Evolutionary conservation across 2,888 invertebrate species (phyloP).

Genomic region (Merodon equestris): DNA sequence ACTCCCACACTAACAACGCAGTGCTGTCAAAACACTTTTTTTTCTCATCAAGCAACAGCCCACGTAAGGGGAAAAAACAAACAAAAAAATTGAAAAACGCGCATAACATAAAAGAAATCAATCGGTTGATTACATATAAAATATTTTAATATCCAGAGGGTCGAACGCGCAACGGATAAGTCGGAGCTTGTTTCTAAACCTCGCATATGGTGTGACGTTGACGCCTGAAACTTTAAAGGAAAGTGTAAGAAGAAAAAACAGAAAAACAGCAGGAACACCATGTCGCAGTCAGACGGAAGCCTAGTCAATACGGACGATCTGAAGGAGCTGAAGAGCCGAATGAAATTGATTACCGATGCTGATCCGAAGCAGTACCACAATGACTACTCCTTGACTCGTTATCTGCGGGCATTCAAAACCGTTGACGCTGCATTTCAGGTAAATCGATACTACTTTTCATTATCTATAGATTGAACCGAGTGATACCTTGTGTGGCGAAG

Average conservation of each 20-base stretch:
- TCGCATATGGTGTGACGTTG: constrained; percentile 49
- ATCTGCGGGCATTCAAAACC: constrained; percentile 86
- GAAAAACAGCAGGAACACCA: constrained; percentile 60
- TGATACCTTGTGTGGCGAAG: too few relatives aligned
- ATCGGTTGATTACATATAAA: constrained; percentile 32
- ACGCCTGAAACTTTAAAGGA: neutral
- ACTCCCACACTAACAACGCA: constrained; percentile 23
- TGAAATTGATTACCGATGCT: constrained; percentile 86
- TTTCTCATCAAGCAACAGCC: constrained; percentile 8
- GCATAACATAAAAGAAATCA: constrained; percentile 25
- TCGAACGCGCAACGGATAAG: constrained; percentile 5
- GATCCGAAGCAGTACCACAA: constrained; percentile 88
- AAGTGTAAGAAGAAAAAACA: constrained; percentile 20
- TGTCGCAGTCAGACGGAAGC: constrained; percentile 76
- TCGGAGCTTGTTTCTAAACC: constrained; percentile 3
- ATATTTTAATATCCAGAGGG: constrained; percentile 4
- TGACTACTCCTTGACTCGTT: constrained; percentile 85
- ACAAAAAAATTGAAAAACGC: too few relatives aligned
- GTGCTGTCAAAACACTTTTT: constrained; percentile 50
- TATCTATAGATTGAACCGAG: neutral
- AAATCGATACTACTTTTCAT: constrained; percentile 68
- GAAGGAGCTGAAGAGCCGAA: constrained; percentile 84
- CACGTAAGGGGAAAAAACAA: constrained; percentile 9
- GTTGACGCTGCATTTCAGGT: constrained; percentile 88
- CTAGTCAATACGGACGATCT: constrained; percentile 83